Evolutionary conservation across 2,113 vertebrate species (phyloP).

Genomic region (Bombycilla garrulus): DNA sequence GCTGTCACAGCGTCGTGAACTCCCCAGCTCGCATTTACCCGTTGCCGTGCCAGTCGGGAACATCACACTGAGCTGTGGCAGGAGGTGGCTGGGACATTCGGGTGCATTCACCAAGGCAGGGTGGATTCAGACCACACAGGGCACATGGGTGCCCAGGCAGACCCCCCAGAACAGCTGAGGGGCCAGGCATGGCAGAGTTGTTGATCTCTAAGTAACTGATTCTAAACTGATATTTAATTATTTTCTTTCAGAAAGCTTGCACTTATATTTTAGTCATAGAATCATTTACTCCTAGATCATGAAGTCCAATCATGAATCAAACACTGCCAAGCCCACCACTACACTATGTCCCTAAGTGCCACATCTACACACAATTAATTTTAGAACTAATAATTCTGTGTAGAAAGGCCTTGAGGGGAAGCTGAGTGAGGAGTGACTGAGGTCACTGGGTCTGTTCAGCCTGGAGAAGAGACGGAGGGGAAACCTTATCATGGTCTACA

Average conservation of each 20-base stretch:
- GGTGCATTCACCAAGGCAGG: neutral
- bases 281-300: neutral
- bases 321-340: neutral
- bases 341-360: neutral
- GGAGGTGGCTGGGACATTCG: neutral
- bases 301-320: neutral
- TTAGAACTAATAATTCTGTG: neutral
- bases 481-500: neutral
- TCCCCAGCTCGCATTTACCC: neutral
- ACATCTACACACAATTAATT: neutral
- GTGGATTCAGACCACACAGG: neutral
- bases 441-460: neutral
- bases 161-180: neutral
- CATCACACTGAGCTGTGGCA: accelerated
- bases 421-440: accelerated
- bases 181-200: accelerated
- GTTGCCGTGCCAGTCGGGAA: accelerated
- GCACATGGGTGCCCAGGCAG: accelerated
- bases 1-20: accelerated
- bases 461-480: neutral
- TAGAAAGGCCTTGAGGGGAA: neutral
- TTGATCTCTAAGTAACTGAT: neutral
- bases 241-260: neutral
- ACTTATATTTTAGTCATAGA: neutral
- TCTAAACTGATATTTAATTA: neutral